Evolutionary conservation across 2,113 vertebrate genomes (phyloP).

Genomic region (Heliornis fulica): DNA sequence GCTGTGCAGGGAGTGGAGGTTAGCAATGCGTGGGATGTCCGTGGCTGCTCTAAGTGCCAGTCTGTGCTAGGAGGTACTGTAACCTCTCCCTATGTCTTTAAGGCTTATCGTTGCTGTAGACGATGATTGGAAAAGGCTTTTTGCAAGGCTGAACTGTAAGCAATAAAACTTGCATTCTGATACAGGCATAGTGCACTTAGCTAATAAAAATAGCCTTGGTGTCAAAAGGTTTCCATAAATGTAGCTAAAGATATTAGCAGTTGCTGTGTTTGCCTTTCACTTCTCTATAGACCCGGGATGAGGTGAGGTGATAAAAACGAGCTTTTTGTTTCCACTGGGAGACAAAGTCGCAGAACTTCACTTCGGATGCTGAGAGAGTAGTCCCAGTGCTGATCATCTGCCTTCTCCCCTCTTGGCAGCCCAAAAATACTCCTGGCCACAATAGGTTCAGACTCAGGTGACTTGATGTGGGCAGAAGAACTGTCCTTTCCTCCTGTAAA

Average conservation of each 20-base stretch:
- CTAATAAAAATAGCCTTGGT: conserved; percentile 75
- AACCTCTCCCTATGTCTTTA: conserved; percentile 61
- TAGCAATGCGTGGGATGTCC: neutral
- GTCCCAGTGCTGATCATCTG: neutral
- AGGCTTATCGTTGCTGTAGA: conserved; percentile 64
- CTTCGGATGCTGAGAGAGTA: neutral
- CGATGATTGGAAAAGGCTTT: conserved; percentile 77
- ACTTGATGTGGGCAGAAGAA: neutral
- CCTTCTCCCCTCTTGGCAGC: neutral
- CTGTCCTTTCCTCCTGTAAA: neutral
- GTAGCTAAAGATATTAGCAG: conserved; percentile 69
- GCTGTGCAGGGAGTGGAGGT: neutral
- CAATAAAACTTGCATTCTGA: conserved; percentile 72
- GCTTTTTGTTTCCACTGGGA: conserved; percentile 47
- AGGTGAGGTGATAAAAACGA: conserved; percentile 60
- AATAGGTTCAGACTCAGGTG: neutral
- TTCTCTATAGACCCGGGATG: conserved; percentile 2
- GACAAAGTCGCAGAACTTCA: neutral
- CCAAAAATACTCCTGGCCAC: neutral
- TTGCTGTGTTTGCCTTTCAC: neutral
- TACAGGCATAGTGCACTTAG: conserved; percentile 71
- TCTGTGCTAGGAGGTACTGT: conserved; percentile 40
- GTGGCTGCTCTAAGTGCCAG: conserved; percentile 3
- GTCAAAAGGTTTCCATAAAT: conserved; percentile 77
- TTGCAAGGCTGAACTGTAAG: conserved; percentile 71